These are phyloP conservation scores for Triops longicaudatus DNA, from an alignment of 1,140 invertebrate genomes.

Conservation along the genomic window DNA sequence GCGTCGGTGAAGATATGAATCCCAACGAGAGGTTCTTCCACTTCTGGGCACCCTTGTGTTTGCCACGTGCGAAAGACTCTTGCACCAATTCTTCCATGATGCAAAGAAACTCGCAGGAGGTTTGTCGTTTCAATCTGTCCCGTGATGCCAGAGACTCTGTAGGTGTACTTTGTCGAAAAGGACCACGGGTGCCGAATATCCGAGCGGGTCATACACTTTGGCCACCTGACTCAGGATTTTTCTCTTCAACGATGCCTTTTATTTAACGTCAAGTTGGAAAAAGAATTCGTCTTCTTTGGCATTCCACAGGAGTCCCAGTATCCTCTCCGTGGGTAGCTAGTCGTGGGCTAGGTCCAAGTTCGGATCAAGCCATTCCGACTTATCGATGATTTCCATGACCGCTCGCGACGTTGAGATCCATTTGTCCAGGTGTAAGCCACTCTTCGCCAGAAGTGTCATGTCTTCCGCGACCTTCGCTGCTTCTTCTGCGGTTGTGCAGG, in stretches of 20 bases:
- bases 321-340: neutral
- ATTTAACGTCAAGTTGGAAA: neutral
- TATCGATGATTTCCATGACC: too few relatives aligned
- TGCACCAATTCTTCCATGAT: constrained; percentile 31
- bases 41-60: too few relatives aligned
- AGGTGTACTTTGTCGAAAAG: constrained; percentile 24
- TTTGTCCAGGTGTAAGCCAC: constrained; percentile 11
- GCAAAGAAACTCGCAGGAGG: neutral
- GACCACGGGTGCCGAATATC: constrained; percentile 11
- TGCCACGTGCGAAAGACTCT: too few relatives aligned
- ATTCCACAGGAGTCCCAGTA: neutral
- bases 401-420: neutral
- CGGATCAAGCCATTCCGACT: neutral
- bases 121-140: constrained; percentile 31
- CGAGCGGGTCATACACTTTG: constrained; percentile 19
- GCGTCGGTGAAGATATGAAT: too few relatives aligned
- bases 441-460: neutral
- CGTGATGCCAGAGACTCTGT: constrained; percentile 32
- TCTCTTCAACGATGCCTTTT: constrained; percentile 8
- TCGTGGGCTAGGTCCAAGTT: neutral
- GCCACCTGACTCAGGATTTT: neutral
- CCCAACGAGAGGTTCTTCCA: too few relatives aligned
- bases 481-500: neutral
- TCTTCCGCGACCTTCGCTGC: constrained; percentile 7
- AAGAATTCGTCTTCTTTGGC: neutral